Conservation (phyloP, 2,888 invertebrate species). For the Adela reaumurella region DNA sequence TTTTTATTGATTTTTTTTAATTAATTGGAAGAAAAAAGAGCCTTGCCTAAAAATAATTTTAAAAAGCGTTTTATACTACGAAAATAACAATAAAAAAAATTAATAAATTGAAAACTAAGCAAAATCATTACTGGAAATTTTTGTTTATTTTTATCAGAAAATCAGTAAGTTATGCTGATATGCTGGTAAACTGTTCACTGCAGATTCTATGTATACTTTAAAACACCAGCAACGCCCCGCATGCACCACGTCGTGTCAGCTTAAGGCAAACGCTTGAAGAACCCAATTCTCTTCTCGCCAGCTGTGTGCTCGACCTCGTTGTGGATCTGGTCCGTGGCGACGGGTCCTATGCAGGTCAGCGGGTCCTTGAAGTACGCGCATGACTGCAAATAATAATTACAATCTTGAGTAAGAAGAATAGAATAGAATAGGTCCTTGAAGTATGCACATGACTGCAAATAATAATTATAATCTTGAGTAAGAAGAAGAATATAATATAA, state of each 20-base stretch:
- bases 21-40: not conserved
- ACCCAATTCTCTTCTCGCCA: slow-evolving; percentile 76
- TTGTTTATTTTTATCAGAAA: too few species aligned
- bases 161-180: not conserved
- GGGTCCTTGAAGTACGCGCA: slow-evolving; percentile 93
- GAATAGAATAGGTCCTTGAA: slow-evolving; percentile 91
- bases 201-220: slow-evolving; percentile 16
- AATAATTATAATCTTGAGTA: slow-evolving; percentile 1
- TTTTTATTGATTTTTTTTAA: not conserved
- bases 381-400: slow-evolving; percentile 46
- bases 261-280: slow-evolving; percentile 50
- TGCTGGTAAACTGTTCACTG: slow-evolving; percentile 14
- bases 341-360: slow-evolving; percentile 81
- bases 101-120: slow-evolving; percentile 18
- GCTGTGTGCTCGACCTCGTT: slow-evolving; percentile 72
- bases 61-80: slow-evolving; percentile 8
- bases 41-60: not conserved
- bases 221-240: slow-evolving; percentile 12
- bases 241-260: slow-evolving; percentile 3
- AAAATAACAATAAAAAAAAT: slow-evolving; percentile 10
- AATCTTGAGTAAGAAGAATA: too few species aligned
- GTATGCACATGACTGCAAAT: slow-evolving; percentile 74
- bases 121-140: slow-evolving; percentile 11
- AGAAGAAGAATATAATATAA: too few species aligned
- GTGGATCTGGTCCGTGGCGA: slow-evolving; percentile 71